Evolutionary conservation across 2,797 vertebrate genomes (phyloP).

Genomic region (Agapornis canus): DNA sequence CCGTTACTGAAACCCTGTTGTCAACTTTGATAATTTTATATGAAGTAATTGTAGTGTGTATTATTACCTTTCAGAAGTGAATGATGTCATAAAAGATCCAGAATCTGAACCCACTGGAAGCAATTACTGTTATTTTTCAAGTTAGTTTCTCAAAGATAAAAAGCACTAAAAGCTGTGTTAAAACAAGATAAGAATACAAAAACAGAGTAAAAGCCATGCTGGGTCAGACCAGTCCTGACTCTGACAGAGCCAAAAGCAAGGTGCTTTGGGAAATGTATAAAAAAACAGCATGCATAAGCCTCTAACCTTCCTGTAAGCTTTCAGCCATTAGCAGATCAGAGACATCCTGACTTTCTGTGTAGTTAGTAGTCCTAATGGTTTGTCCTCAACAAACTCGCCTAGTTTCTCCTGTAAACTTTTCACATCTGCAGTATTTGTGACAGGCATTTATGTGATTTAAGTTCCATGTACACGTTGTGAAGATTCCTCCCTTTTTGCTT

Average conservation of each 20-base stretch:
- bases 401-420: not conserved
- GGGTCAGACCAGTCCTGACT: slow-evolving; percentile 4
- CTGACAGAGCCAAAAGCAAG: not conserved
- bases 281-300: not conserved
- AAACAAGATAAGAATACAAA: slow-evolving; percentile 39
- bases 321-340: not conserved
- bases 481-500: not conserved
- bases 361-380: not conserved
- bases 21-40: slow-evolving; percentile 15
- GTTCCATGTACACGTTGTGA: not conserved
- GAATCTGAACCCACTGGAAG: slow-evolving; percentile 5
- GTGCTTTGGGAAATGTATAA: not conserved
- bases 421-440: not conserved
- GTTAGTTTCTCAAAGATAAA: slow-evolving; percentile 22
- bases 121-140: slow-evolving; percentile 21
- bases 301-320: slow-evolving; percentile 2
- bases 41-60: not conserved
- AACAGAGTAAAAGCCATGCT: not conserved
- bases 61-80: slow-evolving; percentile 18
- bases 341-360: not conserved
- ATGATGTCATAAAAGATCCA: not conserved
- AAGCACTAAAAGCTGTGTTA: not conserved
- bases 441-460: not conserved
- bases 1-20: not conserved
- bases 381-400: not conserved